phyloP scores from a whole-genome alignment of 1,140 invertebrate genomes.

The Orchestia grillus region DNA sequence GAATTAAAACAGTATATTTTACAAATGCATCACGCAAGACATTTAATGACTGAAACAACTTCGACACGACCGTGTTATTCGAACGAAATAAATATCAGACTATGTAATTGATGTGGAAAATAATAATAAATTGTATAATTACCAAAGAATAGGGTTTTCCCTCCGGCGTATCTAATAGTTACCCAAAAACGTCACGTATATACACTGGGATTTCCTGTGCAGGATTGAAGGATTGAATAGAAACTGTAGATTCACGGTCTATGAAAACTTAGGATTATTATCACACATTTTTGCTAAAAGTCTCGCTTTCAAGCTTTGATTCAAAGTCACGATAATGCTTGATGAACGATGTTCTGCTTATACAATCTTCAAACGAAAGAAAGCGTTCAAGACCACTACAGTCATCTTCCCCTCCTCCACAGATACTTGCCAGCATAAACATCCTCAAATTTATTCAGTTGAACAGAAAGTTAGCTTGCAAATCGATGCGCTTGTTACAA shows the following conservation, averaged over 20 bases:
- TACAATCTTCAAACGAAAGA: neutral
- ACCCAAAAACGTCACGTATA: neutral
- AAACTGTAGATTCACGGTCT: neutral
- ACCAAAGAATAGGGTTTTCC: neutral
- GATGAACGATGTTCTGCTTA: neutral
- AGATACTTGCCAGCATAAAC: constrained; percentile 41
- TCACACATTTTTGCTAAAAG: neutral
- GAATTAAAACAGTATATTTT: neutral
- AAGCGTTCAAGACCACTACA: neutral
- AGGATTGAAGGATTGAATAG: neutral
- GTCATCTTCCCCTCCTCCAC: neutral
- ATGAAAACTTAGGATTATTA: neutral
- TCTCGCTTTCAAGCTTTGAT: neutral
- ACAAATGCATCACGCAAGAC: neutral
- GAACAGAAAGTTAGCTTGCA: constrained; percentile 45
- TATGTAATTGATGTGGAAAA: neutral
- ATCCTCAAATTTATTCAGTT: constrained; percentile 48
- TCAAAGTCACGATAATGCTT: neutral
- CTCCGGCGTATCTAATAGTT: neutral
- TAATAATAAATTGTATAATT: neutral
- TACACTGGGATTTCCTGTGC: neutral
- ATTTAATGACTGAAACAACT: neutral
- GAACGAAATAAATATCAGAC: neutral
- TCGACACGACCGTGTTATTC: neutral
- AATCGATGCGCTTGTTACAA: constrained; percentile 34